Evolutionary conservation across 2,797 vertebrate species (phyloP).

Genomic region (Heterohyrax brucei): DNA sequence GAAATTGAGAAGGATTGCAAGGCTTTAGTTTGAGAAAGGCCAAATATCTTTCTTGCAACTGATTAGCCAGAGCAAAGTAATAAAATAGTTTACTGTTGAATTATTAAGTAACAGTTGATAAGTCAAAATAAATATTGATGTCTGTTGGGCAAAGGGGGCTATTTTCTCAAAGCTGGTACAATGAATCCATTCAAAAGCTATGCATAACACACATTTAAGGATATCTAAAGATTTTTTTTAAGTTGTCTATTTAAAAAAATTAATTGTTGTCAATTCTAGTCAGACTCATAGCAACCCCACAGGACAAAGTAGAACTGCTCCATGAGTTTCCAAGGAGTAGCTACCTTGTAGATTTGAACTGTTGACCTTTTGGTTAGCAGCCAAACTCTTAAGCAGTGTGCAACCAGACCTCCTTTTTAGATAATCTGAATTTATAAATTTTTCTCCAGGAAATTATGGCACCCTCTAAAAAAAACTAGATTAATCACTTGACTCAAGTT

Average conservation of each 20-base stretch:
- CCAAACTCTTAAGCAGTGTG: too few species aligned
- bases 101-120: constrained; percentile 59
- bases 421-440: neutral
- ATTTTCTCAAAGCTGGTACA: constrained; percentile 37
- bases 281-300: too few species aligned
- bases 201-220: neutral
- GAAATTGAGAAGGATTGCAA: constrained; percentile 33
- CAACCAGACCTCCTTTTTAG: neutral
- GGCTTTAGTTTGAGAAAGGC: constrained; percentile 51
- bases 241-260: neutral
- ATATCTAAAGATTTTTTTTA: neutral
- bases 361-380: too few species aligned
- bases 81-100: constrained; percentile 34
- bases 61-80: constrained; percentile 66
- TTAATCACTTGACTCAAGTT: constrained; percentile 47
- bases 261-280: too few species aligned
- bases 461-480: constrained; percentile 48
- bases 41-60: constrained; percentile 24
- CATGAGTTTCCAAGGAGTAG: too few species aligned
- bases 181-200: neutral
- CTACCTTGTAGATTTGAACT: too few species aligned
- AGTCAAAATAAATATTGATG: constrained; percentile 44
- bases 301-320: too few species aligned
- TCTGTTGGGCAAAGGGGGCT: constrained; percentile 23
- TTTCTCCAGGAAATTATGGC: neutral